Evolutionary conservation across 2,888 invertebrate genomes (phyloP).

Genomic region (Patella depressa): DNA sequence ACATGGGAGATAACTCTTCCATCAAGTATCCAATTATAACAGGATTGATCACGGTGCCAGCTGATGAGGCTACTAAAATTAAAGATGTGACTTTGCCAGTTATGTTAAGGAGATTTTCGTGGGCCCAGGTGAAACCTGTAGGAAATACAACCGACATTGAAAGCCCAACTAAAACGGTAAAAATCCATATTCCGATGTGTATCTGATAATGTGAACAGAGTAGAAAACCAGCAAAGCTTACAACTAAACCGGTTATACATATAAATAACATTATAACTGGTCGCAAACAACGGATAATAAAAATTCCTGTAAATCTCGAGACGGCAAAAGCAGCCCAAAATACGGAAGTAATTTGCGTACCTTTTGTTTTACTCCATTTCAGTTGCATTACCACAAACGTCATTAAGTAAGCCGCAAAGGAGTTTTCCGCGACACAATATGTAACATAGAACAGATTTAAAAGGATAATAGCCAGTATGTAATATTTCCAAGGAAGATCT

Average conservation of each 20-base stretch:
- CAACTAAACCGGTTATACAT: constrained; percentile 14
- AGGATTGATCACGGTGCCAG: constrained; percentile 69
- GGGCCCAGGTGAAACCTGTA: constrained; percentile 69
- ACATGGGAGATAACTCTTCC: constrained; percentile 57
- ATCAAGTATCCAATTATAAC: constrained; percentile 65
- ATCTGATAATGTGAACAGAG: constrained; percentile 41
- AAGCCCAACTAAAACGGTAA: constrained; percentile 63
- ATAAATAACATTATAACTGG: constrained; percentile 58
- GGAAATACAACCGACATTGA: constrained; percentile 71
- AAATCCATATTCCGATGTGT: constrained; percentile 50
- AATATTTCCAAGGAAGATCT: constrained; percentile 27
- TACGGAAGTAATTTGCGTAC: constrained; percentile 64
- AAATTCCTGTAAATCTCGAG: constrained; percentile 67
- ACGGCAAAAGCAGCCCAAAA: constrained; percentile 71
- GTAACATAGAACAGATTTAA: constrained; percentile 65
- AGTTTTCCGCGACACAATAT: constrained; percentile 70
- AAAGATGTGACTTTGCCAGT: constrained; percentile 68
- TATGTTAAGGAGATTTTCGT: constrained; percentile 65
- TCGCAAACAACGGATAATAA: constrained; percentile 61
- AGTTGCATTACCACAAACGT: constrained; percentile 65
- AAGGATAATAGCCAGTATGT: constrained; percentile 56
- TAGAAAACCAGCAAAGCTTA: constrained; percentile 43
- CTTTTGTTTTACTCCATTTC: constrained; percentile 58
- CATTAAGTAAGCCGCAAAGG: constrained; percentile 67
- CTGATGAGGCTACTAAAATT: constrained; percentile 66